phyloP scores from a whole-genome alignment of 2,797 vertebrate species.

The Taenioides sp. region DNA sequence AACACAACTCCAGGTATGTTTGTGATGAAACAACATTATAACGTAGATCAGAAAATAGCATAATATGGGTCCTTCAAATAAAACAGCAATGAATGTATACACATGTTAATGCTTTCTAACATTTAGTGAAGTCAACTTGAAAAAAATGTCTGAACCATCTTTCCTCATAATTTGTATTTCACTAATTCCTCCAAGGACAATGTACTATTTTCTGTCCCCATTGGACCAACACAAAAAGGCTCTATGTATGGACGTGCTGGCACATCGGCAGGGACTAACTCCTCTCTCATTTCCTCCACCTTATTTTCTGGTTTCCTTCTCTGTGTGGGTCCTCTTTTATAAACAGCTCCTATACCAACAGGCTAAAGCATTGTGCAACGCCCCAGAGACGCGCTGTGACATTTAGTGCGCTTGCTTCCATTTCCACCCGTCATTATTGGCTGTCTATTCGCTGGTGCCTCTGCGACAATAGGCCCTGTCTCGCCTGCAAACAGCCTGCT shows the following conservation, averaged over 20 bases:
- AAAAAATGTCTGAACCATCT: background rate
- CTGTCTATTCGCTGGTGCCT: constrained; percentile 52
- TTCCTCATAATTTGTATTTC: background rate
- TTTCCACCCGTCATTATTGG: constrained; percentile 62
- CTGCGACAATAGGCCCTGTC: constrained; percentile 47
- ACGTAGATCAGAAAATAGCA: no score
- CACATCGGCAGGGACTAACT: constrained; percentile 11
- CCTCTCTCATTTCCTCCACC: constrained; percentile 34
- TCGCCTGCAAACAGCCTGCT: constrained; percentile 46
- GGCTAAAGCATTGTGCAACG: constrained; percentile 48
- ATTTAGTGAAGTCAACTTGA: background rate
- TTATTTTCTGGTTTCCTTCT: constrained; percentile 41
- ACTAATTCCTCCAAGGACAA: background rate
- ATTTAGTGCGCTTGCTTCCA: constrained; percentile 59
- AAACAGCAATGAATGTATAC: background rate
- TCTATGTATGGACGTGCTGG: constrained; percentile 11
- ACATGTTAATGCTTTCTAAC: background rate
- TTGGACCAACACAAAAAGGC: background rate
- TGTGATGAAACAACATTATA: no score
- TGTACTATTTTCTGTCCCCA: background rate
- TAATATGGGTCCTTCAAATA: background rate
- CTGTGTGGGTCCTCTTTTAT: constrained; percentile 37
- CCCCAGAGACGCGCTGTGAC: constrained; percentile 60
- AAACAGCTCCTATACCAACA: constrained; percentile 52
- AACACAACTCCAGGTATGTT: no score